Conservation (phyloP, 2,113 vertebrate genomes). For the Suncus etruscus region DNA sequence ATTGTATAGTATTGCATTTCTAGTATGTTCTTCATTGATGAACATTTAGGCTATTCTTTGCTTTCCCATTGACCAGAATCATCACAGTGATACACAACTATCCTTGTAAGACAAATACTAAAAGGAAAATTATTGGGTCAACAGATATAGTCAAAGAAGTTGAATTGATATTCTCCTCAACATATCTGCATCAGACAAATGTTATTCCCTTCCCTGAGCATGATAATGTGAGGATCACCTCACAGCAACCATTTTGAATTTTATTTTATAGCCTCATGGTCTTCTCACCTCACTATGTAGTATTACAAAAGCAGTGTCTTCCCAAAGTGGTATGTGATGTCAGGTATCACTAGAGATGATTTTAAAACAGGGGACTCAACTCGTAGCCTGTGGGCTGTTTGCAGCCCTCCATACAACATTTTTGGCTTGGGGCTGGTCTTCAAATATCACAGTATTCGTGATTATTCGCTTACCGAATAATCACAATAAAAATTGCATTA, state of each 20-base stretch:
- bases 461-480: too few relatives aligned
- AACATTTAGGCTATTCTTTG: neutral
- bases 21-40: neutral
- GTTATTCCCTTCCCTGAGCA: neutral
- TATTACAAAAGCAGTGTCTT: neutral
- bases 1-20: neutral
- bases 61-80: constrained; percentile 2
- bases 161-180: neutral
- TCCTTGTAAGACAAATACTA: neutral
- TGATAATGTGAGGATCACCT: neutral
- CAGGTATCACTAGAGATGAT: neutral
- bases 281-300: neutral
- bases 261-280: rapidly evolving
- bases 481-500: too few relatives aligned
- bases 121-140: neutral
- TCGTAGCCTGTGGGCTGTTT: too few relatives aligned
- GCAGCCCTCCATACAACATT: too few relatives aligned
- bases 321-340: neutral
- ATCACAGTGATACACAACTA: neutral
- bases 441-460: too few relatives aligned
- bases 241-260: neutral
- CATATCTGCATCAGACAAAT: too few relatives aligned
- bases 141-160: constrained; percentile 19
- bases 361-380: too few relatives aligned
- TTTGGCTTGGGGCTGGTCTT: too few relatives aligned